Evolutionary conservation across 1,140 invertebrate genomes (phyloP).

Genomic region (Paralvinella palmiformis): DNA sequence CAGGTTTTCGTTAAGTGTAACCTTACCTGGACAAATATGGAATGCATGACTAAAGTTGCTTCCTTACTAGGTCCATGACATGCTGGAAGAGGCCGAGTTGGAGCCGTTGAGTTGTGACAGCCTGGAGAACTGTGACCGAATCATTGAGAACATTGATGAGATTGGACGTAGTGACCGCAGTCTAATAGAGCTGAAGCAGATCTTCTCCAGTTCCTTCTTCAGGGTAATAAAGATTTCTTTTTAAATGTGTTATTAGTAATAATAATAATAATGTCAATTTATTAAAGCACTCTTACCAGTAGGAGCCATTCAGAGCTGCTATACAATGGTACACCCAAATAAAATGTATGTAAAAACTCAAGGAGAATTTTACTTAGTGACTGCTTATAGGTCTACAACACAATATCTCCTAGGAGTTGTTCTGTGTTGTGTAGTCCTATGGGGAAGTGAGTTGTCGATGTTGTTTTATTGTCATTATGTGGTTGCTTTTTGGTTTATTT

Average conservation of each 20-base stretch:
- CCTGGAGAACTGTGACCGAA: neutral
- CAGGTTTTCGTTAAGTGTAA: neutral
- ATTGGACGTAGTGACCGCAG: neutral
- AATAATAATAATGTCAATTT: neutral
- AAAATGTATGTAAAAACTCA: no score
- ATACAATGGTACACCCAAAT: no score
- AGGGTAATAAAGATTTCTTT: neutral
- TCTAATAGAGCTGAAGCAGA: neutral
- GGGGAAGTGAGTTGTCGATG: no score
- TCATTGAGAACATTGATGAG: conserved; percentile 1
- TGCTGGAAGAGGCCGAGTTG: neutral
- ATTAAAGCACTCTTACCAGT: no score
- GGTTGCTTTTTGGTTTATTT: no score
- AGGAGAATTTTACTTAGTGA: no score
- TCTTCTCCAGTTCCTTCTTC: neutral
- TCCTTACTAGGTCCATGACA: neutral
- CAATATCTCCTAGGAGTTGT: no score
- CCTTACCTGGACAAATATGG: neutral
- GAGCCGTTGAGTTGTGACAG: conserved; percentile 5
- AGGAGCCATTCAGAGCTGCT: no score
- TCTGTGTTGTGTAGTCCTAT: no score
- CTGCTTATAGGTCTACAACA: no score
- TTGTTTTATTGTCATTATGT: no score
- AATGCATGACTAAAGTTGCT: neutral
- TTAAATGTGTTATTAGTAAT: neutral